These are phyloP conservation scores for Stichopus chloronotus DNA, from an alignment of 35 echinoderm and acorn worm species.

Conservation along the genomic window DNA sequence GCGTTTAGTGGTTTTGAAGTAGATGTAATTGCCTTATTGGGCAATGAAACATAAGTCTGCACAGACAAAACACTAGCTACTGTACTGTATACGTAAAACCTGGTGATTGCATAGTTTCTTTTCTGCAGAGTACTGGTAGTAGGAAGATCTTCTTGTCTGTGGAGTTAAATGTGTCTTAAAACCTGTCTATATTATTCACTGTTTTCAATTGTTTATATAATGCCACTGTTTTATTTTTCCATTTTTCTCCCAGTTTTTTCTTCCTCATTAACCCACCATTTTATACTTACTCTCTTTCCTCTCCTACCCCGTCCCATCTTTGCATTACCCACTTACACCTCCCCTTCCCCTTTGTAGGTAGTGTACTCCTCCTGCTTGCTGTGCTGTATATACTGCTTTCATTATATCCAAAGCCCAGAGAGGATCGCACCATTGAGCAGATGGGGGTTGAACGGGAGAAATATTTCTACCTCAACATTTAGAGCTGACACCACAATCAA, in stretches of 20 bases:
- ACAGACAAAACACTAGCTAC: no score
- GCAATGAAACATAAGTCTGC: no score
- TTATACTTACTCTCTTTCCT: neutral
- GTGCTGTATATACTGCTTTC: constrained; percentile 57
- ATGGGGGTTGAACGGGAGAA: constrained; percentile 57
- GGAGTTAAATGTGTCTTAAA: no score
- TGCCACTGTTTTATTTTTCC: no score
- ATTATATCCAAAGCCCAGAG: constrained; percentile 42
- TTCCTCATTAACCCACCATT: neutral
- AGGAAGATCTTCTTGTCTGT: no score
- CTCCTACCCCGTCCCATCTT: constrained; percentile 29
- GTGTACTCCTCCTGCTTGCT: constrained; percentile 51
- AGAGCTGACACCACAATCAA: neutral
- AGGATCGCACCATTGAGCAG: constrained; percentile 55
- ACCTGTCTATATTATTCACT: no score
- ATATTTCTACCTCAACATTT: constrained; percentile 61
- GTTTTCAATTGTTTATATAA: no score
- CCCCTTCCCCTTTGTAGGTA: constrained; percentile 12
- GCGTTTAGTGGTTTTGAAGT: no score
- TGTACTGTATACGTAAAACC: no score
- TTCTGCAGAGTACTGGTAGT: no score
- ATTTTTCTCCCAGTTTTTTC: neutral
- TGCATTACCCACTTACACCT: constrained; percentile 32
- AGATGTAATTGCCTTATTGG: no score
- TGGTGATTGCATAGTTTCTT: no score